Conservation (phyloP, 2,888 invertebrate genomes). For the Metopia argyrocephala region DNA sequence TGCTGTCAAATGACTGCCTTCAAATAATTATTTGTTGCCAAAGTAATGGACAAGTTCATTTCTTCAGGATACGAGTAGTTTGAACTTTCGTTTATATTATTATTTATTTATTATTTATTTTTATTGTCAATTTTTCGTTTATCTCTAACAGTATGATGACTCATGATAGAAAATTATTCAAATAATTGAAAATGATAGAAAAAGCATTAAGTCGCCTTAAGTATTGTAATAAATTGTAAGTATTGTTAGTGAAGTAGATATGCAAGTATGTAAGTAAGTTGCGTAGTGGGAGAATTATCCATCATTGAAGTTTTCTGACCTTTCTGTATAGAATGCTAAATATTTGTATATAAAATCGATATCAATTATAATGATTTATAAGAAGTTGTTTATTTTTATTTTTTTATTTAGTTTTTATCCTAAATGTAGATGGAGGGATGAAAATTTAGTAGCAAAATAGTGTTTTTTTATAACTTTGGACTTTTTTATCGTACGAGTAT, state of each 20-base stretch:
- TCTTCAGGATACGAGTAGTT: too few relatives aligned
- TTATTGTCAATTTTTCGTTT: not conserved
- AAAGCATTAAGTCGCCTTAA: not conserved
- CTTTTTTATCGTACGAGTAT: too few relatives aligned
- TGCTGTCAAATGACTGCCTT: too few relatives aligned
- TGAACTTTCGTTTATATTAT: too few relatives aligned
- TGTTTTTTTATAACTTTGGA: too few relatives aligned
- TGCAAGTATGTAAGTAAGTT: not conserved
- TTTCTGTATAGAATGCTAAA: too few relatives aligned
- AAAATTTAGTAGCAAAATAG: too few relatives aligned
- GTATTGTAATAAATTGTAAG: not conserved
- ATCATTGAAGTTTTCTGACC: too few relatives aligned
- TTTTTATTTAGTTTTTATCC: not conserved
- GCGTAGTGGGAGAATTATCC: too few relatives aligned
- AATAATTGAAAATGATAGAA: constrained; percentile 18
- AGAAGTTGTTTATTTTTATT: constrained; percentile 27
- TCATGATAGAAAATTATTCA: constrained; percentile 19
- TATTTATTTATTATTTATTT: constrained; percentile 4
- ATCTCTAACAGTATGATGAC: not conserved
- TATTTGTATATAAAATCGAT: constrained; percentile 17
- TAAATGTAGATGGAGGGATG: constrained; percentile 3
- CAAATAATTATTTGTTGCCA: too few relatives aligned
- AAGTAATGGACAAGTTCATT: too few relatives aligned
- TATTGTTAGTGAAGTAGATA: too few relatives aligned
- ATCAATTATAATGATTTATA: constrained; percentile 49